phyloP scores from a whole-genome alignment of 2,797 vertebrate genomes.

The Trematomus bernacchii region DNA sequence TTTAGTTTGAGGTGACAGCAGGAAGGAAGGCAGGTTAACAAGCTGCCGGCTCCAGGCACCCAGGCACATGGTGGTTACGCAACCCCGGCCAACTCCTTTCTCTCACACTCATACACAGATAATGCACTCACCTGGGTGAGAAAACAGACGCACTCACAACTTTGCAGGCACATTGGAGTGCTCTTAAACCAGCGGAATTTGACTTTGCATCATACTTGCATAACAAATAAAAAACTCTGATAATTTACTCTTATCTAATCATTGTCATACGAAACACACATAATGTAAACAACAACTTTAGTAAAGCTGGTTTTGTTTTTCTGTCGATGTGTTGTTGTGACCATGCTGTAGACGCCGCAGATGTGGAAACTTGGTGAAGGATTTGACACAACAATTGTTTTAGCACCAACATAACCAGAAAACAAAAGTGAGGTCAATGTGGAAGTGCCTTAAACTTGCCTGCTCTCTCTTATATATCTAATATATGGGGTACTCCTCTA shows the following conservation, averaged over 20 bases:
- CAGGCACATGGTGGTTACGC: slow-evolving; percentile 81
- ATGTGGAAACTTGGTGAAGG: not conserved
- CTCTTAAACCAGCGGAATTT: slow-evolving; percentile 35
- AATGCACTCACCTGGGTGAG: slow-evolving; percentile 66
- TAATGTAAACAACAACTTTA: not conserved
- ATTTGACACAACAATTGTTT: not conserved
- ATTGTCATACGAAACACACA: not conserved
- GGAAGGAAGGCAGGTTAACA: slow-evolving; percentile 86
- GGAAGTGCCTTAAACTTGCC: too few species aligned
- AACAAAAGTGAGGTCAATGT: too few species aligned
- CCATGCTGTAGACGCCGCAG: not conserved
- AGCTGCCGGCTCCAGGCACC: slow-evolving; percentile 80
- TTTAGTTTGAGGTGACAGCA: slow-evolving; percentile 87
- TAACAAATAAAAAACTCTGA: slow-evolving; percentile 37
- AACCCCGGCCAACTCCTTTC: slow-evolving; percentile 76
- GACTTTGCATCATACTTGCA: slow-evolving; percentile 16
- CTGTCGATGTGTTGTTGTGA: not conserved
- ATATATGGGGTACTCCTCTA: too few species aligned
- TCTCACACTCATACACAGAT: slow-evolving; percentile 46
- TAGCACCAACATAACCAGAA: too few species aligned
- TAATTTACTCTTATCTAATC: slow-evolving; percentile 28
- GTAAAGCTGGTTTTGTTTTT: not conserved
- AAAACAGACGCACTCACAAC: slow-evolving; percentile 48
- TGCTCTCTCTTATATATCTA: too few species aligned
- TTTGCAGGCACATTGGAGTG: slow-evolving; percentile 43